Base-by-base conservation (phyloP, 1,140 invertebrate genomes). In the Metopolophium dirhodum region DNA sequence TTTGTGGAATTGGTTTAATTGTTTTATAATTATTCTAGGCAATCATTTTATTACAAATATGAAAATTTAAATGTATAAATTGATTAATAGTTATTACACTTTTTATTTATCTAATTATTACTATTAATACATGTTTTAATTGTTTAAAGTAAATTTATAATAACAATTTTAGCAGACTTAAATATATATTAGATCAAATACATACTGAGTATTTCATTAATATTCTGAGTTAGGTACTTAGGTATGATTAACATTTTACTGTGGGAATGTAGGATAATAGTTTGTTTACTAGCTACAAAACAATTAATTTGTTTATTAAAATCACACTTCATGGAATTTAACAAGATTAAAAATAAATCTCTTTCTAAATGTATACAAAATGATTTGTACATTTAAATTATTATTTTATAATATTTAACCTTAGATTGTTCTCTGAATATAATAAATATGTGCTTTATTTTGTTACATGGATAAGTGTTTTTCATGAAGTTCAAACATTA, bases 41-140 rank as follows among this genome's bases (percentile, higher is more conserved):
- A 57, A 54, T 89, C 9, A 26, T 89, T 89, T 26, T 14, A 11
- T 89, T 89, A 37, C 22, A 35, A 88, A 11, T 57, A 89, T 57
- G 8, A 1, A 37, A 37, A 54, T 88, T 22, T 22, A 54, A 20
- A 3, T 83, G 37, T 18, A 0, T 88, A 88, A n/a, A 88, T n/a
- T 49, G 47, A 57, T 57, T 9, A 57, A 57, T 89, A 26, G 2
- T 37, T 37, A 57, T 89, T 35, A 89, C 35, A 3, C 0, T 49
- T 57, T 89, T 89, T 26, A 37, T 57, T 41, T 57, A 89, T 89
- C 35, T 41, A 89, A 41, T 89, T 41, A 54, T 89, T 89, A 20
- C n/a, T 54, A 22, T 54, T 54, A 54, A 23, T 89, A 37, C 37
- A 89, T 57, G 11, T 57, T 89, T 89, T 20, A 57, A 89, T 54